phyloP scores from a whole-genome alignment of 2,888 invertebrate genomes.

The Aquatica leii region DNA sequence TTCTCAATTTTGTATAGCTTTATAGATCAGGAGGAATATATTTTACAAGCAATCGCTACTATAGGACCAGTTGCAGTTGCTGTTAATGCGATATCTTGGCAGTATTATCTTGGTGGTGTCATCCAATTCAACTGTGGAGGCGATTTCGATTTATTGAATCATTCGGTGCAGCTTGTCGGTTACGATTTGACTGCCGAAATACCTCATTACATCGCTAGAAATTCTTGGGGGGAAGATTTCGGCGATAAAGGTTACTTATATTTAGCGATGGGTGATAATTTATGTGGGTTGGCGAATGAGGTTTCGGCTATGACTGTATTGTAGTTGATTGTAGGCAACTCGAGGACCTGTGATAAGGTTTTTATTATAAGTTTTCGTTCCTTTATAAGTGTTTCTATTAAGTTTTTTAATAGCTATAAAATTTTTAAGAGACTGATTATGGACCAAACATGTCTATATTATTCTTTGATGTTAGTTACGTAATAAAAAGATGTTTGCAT shows the following conservation, averaged over 20 bases:
- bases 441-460: no score
- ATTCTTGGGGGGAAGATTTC: conserved; percentile 84
- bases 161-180: conserved; percentile 85
- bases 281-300: conserved; percentile 81
- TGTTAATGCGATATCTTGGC: conserved; percentile 86
- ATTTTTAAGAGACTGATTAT: not conserved
- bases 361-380: not conserved
- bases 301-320: conserved; percentile 56
- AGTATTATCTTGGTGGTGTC: conserved; percentile 84
- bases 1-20: conserved; percentile 62
- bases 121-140: conserved; percentile 83
- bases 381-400: no score
- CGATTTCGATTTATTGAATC: conserved; percentile 69
- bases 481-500: no score
- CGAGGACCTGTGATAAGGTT: not conserved
- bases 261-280: conserved; percentile 76
- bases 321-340: conserved; percentile 6
- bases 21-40: conserved; percentile 69
- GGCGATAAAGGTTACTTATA: conserved; percentile 81
- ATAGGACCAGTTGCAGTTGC: conserved; percentile 83
- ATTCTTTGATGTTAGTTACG: no score
- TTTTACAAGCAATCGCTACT: conserved; percentile 68
- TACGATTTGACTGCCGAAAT: conserved; percentile 76
- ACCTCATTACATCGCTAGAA: conserved; percentile 84
- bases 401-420: no score